phyloP scores from a whole-genome alignment of 2,888 invertebrate species.

The Tetanocera ferruginea region DNA sequence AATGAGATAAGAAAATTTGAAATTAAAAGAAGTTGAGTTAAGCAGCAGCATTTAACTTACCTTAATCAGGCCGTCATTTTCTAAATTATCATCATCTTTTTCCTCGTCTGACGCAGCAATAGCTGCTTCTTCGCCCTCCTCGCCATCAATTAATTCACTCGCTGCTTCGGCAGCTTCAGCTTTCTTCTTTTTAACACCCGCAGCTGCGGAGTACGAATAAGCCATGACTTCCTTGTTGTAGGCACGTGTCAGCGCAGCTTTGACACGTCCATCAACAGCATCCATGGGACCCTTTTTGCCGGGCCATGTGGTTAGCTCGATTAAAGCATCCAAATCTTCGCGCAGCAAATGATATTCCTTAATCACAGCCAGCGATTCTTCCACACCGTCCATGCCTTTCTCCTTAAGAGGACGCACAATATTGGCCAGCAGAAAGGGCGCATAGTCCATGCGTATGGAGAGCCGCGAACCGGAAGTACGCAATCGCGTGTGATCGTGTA shows the following conservation, averaged over 20 bases:
- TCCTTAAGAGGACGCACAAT: slow-evolving; percentile 83
- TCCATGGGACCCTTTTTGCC: slow-evolving; percentile 82
- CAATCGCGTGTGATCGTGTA: slow-evolving; percentile 87
- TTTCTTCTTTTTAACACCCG: slow-evolving; percentile 75
- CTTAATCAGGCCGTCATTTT: slow-evolving; percentile 84
- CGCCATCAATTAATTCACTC: slow-evolving; percentile 67
- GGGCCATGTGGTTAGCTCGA: slow-evolving; percentile 90
- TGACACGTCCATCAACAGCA: slow-evolving; percentile 84
- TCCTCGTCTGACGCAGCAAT: slow-evolving; percentile 64
- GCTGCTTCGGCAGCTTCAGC: slow-evolving; percentile 70
- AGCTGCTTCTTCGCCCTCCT: slow-evolving; percentile 61
- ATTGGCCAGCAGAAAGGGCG: slow-evolving; percentile 81
- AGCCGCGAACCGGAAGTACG: slow-evolving; percentile 86
- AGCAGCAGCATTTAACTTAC: slow-evolving; percentile 37
- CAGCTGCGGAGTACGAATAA: slow-evolving; percentile 81
- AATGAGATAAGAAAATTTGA: slow-evolving; percentile 29
- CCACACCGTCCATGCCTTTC: slow-evolving; percentile 80
- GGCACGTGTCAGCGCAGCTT: slow-evolving; percentile 92
- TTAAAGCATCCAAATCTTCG: slow-evolving; percentile 91
- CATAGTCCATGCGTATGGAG: slow-evolving; percentile 89
- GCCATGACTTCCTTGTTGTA: slow-evolving; percentile 89
- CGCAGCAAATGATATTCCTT: slow-evolving; percentile 87
- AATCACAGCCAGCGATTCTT: slow-evolving; percentile 79
- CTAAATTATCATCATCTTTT: slow-evolving; percentile 75
- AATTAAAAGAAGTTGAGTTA: background rate